Evolutionary conservation across 1,140 invertebrate genomes (phyloP), one percentile per base, ranked within the genome.

Genomic region (Plodia interpunctella): DNA sequence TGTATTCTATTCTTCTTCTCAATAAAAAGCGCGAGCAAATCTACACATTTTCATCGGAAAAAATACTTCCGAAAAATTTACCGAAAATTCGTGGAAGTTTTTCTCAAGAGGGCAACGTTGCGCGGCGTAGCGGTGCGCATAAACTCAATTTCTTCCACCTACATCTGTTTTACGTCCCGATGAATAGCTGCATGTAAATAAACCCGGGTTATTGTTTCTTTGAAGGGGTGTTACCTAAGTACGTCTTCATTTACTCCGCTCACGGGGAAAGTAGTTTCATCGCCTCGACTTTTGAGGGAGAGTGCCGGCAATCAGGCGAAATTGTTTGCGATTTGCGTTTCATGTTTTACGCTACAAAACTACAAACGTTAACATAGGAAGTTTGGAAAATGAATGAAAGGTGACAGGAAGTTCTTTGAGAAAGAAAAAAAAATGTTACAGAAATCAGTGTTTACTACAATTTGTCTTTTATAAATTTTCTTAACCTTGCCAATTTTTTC

Each of bases 121-220:
- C 55, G 59, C 38, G 28, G 30, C 30, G 6, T 15, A 19, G 54
- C 49, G 54, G 30, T 11, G 35, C 38, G 59, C 30, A 25, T 50
- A 32, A 28, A 25, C 38, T 74, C 74, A 72, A 78, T 81, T 74
- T 69, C 61, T 66, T 70, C 70, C 72, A 74, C 76, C 76, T 79
- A 78, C 80, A 73, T 71, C 74, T 77, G 70, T 78, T 83, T 78
- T 76, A 77, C 77, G 78, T 78, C 67, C 65, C 78, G 66, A 80
- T 75, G 74, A 75, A 80, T 78, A 68, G 78, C 74, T 73, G 74
- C 80, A 83, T 79, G 76, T 70, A 80, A 81, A 81, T 81, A 79
- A 70, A 74, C 59, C 64, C 62, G 62, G 72, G 65, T 78, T 76
- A 78, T 78, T 83, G 76, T 83, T 76, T 63, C 71, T 71, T 62